Conservation (phyloP, 1,140 invertebrate species). For the Pogonus chalceus region DNA sequence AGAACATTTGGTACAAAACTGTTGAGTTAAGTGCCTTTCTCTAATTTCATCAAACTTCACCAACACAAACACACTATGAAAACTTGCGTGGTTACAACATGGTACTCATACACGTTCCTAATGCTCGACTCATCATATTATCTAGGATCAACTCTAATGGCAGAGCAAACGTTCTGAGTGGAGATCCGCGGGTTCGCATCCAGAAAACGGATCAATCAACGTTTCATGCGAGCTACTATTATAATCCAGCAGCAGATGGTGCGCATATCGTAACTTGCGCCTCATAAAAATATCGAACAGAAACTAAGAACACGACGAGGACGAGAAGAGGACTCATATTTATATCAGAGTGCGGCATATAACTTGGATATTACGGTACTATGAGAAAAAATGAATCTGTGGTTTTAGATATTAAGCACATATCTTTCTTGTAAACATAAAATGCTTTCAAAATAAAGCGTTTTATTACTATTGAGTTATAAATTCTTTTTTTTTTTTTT, state of each 20-base stretch:
- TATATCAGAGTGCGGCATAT: too few species aligned
- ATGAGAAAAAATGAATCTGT: too few species aligned
- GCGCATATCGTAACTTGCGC: neutral
- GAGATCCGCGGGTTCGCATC: neutral
- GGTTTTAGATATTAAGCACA: neutral
- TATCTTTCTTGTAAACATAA: neutral
- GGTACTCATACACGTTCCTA: too few species aligned
- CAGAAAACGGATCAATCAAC: neutral
- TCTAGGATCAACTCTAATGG: neutral
- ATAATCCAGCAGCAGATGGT: conserved; percentile 1
- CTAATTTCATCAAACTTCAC: too few species aligned
- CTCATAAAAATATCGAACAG: neutral
- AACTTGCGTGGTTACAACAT: too few species aligned
- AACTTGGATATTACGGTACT: too few species aligned
- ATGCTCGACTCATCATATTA: too few species aligned
- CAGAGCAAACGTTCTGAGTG: neutral
- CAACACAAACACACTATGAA: too few species aligned
- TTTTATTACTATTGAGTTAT: neutral
- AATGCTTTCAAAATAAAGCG: neutral
- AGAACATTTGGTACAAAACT: too few species aligned
- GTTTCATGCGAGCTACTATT: neutral
- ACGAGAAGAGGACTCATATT: too few species aligned
- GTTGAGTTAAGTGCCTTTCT: too few species aligned
- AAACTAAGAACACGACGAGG: neutral
- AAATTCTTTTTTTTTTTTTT: neutral